Conservation (phyloP, 2,888 invertebrate genomes). For the Drosophila borealis region DNA sequence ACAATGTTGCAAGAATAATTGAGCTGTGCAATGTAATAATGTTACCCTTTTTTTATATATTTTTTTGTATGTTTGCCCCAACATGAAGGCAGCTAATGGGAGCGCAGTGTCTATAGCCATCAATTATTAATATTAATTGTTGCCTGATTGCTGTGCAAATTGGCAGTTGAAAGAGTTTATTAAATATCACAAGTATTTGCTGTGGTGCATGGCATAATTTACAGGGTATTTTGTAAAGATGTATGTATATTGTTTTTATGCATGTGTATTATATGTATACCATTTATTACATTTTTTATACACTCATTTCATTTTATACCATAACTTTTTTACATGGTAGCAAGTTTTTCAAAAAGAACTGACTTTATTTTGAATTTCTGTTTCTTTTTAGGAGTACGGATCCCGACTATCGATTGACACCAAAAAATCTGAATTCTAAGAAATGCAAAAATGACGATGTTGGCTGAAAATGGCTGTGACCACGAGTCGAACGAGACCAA, state of each 20-base stretch:
- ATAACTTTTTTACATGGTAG: neutral
- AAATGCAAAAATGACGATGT: too few relatives aligned
- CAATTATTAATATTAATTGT: conserved; percentile 37
- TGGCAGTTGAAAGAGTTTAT: neutral
- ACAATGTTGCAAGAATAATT: conserved; percentile 30
- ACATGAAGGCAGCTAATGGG: conserved; percentile 10
- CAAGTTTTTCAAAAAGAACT: neutral
- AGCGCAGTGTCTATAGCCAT: conserved; percentile 12
- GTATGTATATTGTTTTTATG: too few relatives aligned
- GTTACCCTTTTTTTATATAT: neutral
- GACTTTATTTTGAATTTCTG: neutral
- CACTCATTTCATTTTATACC: neutral
- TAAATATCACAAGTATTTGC: neutral
- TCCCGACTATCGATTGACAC: too few relatives aligned
- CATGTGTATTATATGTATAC: neutral
- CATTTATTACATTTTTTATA: neutral
- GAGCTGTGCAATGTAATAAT: conserved; percentile 14
- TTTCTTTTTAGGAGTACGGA: too few relatives aligned
- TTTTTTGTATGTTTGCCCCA: neutral
- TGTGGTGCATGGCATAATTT: neutral
- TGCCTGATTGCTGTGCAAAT: neutral
- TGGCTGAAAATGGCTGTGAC: too few relatives aligned
- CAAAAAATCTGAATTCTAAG: too few relatives aligned
- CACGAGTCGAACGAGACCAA: too few relatives aligned
- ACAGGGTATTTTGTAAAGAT: neutral